phyloP scores from a whole-genome alignment of 92 coral and sea anemone genomes.

The Desmophyllum pertusum region DNA sequence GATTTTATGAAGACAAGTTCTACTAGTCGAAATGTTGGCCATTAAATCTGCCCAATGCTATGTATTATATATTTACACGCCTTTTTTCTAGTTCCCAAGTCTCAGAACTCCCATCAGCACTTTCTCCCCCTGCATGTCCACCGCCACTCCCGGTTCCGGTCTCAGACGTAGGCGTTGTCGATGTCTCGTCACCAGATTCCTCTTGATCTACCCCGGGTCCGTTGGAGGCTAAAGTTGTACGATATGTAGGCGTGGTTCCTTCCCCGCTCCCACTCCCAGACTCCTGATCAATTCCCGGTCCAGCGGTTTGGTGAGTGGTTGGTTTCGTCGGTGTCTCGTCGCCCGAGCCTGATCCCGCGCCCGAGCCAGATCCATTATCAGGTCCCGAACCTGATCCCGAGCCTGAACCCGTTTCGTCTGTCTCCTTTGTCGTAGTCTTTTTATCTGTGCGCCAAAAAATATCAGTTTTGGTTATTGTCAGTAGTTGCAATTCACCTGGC shows the following conservation, averaged over 20 bases:
- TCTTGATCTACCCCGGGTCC: slow-evolving; percentile 49
- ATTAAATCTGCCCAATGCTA: too few relatives aligned
- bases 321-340: not conserved
- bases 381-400: slow-evolving; percentile 57
- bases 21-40: too few relatives aligned
- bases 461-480: not conserved
- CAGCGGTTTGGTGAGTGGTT: not conserved
- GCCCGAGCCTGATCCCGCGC: slow-evolving; percentile 41
- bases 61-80: too few relatives aligned
- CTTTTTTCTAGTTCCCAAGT: too few relatives aligned
- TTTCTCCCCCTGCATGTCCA: slow-evolving; percentile 34
- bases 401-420: slow-evolving; percentile 42
- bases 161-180: slow-evolving; percentile 1
- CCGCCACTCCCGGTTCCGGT: not conserved
- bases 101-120: slow-evolving; percentile 31
- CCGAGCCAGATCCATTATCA: slow-evolving; percentile 54
- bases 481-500: not conserved
- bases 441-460: not conserved
- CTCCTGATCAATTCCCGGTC: slow-evolving; percentile 48
- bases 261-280: slow-evolving; percentile 45
- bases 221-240: not conserved
- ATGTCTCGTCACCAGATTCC: slow-evolving; percentile 36
- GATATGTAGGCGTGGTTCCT: not conserved
- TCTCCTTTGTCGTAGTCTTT: not conserved
- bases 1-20: too few relatives aligned